Evolutionary conservation across 2,797 vertebrate species (phyloP).

Genomic region (Hippoglossus hippoglossus): DNA sequence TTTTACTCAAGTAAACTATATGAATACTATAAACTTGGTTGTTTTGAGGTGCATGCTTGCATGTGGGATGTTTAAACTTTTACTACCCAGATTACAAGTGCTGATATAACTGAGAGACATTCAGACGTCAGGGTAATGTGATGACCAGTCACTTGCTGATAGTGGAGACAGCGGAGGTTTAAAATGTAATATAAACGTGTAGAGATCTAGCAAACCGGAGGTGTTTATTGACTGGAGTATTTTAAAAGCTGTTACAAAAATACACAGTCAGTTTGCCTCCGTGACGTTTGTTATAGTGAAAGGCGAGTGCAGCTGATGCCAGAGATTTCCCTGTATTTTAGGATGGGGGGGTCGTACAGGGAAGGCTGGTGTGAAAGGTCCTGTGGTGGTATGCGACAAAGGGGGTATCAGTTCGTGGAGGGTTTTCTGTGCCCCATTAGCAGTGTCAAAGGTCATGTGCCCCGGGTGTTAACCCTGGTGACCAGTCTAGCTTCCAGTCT

Average conservation of each 20-base stretch:
- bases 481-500: constrained; percentile 88
- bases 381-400: constrained; percentile 84
- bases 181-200: background rate
- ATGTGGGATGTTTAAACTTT: too few relatives aligned
- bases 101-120: background rate
- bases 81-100: too few relatives aligned
- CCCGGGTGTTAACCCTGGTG: constrained; percentile 87
- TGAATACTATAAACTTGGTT: background rate
- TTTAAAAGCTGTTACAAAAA: constrained; percentile 14
- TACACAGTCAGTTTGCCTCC: constrained; percentile 20
- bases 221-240: background rate
- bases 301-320: constrained; percentile 60
- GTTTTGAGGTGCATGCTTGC: background rate
- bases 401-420: constrained; percentile 86
- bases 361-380: constrained; percentile 85
- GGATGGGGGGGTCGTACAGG: constrained; percentile 39
- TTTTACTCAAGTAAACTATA: background rate
- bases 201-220: background rate
- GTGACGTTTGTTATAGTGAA: constrained; percentile 41
- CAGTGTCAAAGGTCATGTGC: constrained; percentile 86
- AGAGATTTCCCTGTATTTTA: constrained; percentile 74
- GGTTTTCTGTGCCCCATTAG: constrained; percentile 88
- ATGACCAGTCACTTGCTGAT: too few relatives aligned
- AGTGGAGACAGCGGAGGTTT: background rate
- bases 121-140: background rate